phyloP scores from a whole-genome alignment of 2,113 vertebrate genomes.

The Limnothrissa miodon region DNA sequence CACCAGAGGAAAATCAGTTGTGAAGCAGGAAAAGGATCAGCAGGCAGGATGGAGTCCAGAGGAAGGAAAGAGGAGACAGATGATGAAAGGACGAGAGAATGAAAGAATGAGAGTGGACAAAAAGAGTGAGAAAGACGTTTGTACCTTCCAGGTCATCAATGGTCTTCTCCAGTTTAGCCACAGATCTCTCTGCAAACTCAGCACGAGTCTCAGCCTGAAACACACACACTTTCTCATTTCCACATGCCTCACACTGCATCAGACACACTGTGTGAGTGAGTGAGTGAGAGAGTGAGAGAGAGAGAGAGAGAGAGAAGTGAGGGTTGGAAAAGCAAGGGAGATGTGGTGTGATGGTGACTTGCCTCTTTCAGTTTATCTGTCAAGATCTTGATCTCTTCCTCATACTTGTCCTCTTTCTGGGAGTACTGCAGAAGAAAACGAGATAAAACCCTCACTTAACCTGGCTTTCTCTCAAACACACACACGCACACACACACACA shows the following conservation, averaged over 20 bases:
- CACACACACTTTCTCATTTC: neutral
- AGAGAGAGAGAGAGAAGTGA: neutral
- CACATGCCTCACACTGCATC: neutral
- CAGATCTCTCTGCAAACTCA: constrained; percentile 90
- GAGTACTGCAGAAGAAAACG: constrained; percentile 79
- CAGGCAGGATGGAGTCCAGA: neutral
- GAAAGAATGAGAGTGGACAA: neutral
- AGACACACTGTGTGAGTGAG: neutral
- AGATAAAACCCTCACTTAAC: constrained; percentile 15
- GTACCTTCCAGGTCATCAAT: constrained; percentile 96
- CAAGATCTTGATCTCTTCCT: constrained; percentile 97
- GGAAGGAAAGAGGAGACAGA: constrained; percentile 38
- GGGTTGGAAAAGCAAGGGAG: neutral
- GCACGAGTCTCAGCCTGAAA: constrained; percentile 88
- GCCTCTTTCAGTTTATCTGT: constrained; percentile 98
- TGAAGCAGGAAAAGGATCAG: constrained; percentile 43
- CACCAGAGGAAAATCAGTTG: constrained; percentile 43
- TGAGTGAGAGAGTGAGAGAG: neutral
- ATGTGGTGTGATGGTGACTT: constrained; percentile 41
- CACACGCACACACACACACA: neutral
- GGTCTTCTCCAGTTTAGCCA: constrained; percentile 94
- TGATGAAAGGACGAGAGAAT: constrained; percentile 30
- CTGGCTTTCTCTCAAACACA: neutral
- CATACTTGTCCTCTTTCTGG: constrained; percentile 97
- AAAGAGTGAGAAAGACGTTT: neutral